Base-by-base conservation (phyloP, 2,113 vertebrate species). In the Onychostruthus taczanowskii region DNA sequence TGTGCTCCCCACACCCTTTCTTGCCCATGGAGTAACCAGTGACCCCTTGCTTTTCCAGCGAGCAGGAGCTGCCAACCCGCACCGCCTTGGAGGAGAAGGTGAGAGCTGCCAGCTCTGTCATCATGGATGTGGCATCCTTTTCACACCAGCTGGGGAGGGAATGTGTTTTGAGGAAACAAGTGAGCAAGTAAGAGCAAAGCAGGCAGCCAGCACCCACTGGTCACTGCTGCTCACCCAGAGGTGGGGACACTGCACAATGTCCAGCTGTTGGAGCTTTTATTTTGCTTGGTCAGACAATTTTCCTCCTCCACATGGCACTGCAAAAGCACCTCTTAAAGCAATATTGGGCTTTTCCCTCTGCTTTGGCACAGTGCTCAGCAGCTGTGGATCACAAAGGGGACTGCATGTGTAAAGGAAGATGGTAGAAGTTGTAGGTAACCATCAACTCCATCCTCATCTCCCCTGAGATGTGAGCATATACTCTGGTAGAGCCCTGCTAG, bases 51-150 rank as follows among this genome's bases (percentile, higher is more conserved):
- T 91, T 82, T 97, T 97, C 72, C 97, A 99, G 99, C 53, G 98
- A 99, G 94, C 91, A 98, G 91, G 99, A 98, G 90, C 96, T 99
- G 89, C 98, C 98, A 10, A 98, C 95, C 73, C 98, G 98, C 47
- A 98, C 97, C 35, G 97, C 98, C 61, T 72, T 98, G 83, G 99
- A 99, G 92, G 99, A 98, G 77, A 99, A 99, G 98, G 99, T 99
- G 97, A 96, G 95, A 89, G 73, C 74, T 84, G 39, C 39, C 41
- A 66, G 53, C 56, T 87, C 52, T 72, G 35, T 47, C 14, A 2
- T 53, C 41, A 9, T 23, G 47, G 61, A 50, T 44, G 8, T 68
- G 9, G 2, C 58, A 44, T 44, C 50, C 80, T 75, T 75, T 6
- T 33, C 37, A 31, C 43, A 43, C 7, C 2, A 4, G 28, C 86